These are phyloP conservation scores for Drosophila pseudoobscura DNA, from an alignment of 1,140 invertebrate species.

Conservation along the genomic window DNA sequence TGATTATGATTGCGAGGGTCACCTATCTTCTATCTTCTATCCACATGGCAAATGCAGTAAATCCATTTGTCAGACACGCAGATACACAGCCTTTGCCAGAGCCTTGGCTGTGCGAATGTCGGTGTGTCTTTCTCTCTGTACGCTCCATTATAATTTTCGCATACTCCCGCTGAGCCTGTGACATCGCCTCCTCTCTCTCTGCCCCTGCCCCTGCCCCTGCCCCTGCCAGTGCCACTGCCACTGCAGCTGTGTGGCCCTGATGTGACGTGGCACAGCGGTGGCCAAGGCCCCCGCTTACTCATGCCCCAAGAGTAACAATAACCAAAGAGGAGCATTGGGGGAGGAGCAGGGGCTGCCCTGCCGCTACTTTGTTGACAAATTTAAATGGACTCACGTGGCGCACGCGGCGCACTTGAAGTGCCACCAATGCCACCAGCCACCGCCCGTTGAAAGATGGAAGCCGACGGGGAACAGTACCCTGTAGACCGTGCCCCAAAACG, in stretches of 20 bases:
- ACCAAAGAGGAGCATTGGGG: not conserved
- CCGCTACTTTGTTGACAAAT: conserved; percentile 60
- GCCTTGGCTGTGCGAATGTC: no score
- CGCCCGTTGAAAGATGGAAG: not conserved
- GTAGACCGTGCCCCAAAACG: not conserved
- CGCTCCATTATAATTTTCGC: conserved; percentile 62
- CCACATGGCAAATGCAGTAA: not conserved
- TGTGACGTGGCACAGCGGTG: conserved; percentile 44
- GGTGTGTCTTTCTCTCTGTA: conserved; percentile 3
- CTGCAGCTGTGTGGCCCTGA: conserved; percentile 25
- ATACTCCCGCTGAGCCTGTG: conserved; percentile 54
- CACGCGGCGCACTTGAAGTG: conserved; percentile 29
- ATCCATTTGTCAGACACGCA: not conserved
- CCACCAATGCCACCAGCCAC: conserved; percentile 30
- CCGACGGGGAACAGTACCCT: no score
- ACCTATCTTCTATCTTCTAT: no score
- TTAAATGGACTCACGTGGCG: conserved; percentile 51
- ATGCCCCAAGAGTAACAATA: conserved; percentile 30
- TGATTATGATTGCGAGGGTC: no score
- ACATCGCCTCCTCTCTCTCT: not conserved
- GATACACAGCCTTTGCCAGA: not conserved
- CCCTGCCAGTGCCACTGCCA: not conserved
- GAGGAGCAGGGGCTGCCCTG: not conserved
- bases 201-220: no score
- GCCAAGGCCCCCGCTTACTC: conserved; percentile 9